These are phyloP conservation scores for Drosophila persimilis DNA, from an alignment of 1,140 invertebrate genomes.

Conservation along the genomic window DNA sequence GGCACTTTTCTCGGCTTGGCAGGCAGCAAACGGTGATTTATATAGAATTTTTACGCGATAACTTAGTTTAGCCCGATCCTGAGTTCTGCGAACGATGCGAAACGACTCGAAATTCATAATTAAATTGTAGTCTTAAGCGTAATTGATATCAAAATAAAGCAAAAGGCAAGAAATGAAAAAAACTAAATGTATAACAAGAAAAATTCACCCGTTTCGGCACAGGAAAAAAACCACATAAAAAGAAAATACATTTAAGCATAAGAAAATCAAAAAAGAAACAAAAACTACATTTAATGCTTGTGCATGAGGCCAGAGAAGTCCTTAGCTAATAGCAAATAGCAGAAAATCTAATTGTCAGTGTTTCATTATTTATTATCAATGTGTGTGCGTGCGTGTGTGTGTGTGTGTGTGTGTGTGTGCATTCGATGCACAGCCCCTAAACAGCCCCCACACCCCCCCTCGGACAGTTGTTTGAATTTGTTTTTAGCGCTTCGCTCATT, in stretches of 20 bases:
- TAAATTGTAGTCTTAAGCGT: slow-evolving; percentile 53
- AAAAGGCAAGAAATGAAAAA: not conserved
- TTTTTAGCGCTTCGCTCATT: slow-evolving; percentile 14
- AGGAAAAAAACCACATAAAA: slow-evolving; percentile 44
- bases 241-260: slow-evolving; percentile 62
- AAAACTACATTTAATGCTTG: slow-evolving; percentile 55
- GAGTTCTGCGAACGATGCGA: slow-evolving; percentile 46
- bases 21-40: slow-evolving; percentile 75
- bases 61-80: slow-evolving; percentile 60
- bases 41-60: slow-evolving; percentile 59
- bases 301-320: slow-evolving; percentile 38
- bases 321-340: slow-evolving; percentile 72
- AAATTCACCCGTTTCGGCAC: slow-evolving; percentile 73
- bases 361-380: slow-evolving; percentile 73
- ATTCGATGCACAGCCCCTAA: not conserved
- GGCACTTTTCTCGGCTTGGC: slow-evolving; percentile 24
- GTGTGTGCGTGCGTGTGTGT: slow-evolving; percentile 55
- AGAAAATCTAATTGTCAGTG: slow-evolving; percentile 78
- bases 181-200: slow-evolving; percentile 44
- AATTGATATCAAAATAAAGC: slow-evolving; percentile 49
- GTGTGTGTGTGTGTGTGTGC: too few species aligned
- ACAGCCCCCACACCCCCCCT: slow-evolving; percentile 26
- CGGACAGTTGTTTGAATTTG: slow-evolving; percentile 8
- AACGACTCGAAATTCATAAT: slow-evolving; percentile 51
- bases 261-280: slow-evolving; percentile 45